Evolutionary conservation across 64 coral and sea anemone genomes (phyloP), one percentile per base, ranked within the genome.

Genomic region (Porites lutea): DNA sequence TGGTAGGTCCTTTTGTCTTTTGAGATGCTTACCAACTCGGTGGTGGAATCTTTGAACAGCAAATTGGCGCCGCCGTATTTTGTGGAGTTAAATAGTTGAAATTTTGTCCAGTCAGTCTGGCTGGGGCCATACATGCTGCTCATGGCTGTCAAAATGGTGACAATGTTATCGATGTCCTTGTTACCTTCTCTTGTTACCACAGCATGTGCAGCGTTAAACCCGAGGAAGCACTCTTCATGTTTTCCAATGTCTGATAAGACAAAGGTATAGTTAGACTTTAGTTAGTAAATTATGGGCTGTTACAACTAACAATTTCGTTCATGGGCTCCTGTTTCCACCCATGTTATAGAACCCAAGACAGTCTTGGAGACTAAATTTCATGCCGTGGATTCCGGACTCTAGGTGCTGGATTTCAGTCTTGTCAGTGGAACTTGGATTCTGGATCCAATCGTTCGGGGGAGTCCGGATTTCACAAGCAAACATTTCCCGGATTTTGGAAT

Each of bases 21-120:
- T 6, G 62, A 0, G 14, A 89, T 73, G 19, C 50, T 79, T 14
- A 52, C 11, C n/a, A 96, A 46, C 14, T 69, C 52, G 9, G 65
- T 92, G 0, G 95, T 86, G 5, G 78, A 89, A 54, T 93, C 86
- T 75, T 79, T 93, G 60, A 96, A 96, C 1, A 96, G 86, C 58
- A 96, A 75, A 70, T 89, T 53, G 3, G 20, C 62, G 0, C 79
- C 21, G 14, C n/a, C 13, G 54, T 82, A 91, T 15, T 47, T 83
- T 0, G 23, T 48, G 50, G 77, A 91, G 21, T 91, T 88, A 5
- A 79, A 82, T 13, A 91, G 37, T 19, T 82, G 78, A 52, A 91
- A 79, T n/a, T 72, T 3, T 3, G 19, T 14, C 13, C 23, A 6
- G 49, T 74, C 49, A 1, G 53, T 88, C 16, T 75, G 67, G 13